Evolutionary conservation across 2,888 invertebrate species (phyloP).

Genomic region (Phasia obesa): DNA sequence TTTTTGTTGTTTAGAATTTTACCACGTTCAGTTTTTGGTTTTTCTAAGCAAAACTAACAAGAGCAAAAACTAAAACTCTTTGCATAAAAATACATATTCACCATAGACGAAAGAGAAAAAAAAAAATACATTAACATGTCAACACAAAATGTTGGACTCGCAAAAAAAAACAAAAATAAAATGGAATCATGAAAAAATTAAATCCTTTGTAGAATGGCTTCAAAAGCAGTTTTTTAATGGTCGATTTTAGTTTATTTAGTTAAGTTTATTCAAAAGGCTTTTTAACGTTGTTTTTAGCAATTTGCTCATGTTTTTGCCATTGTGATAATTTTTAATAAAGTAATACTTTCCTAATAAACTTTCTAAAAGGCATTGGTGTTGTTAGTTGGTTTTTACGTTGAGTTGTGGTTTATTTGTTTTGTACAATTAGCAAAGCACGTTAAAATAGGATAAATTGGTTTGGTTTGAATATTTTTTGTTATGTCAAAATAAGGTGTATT

Average conservation of each 20-base stretch:
- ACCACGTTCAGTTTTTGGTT: conserved; percentile 33
- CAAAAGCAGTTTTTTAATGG: conserved; percentile 7
- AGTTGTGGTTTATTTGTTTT: neutral
- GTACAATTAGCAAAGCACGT: conserved; percentile 4
- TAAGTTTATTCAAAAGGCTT: conserved; percentile 15
- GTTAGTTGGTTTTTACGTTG: conserved; percentile 1
- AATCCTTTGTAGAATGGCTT: conserved; percentile 52
- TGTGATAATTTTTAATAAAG: conserved; percentile 40
- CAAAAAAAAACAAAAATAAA: neutral
- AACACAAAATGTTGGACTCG: conserved; percentile 68
- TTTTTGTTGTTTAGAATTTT: conserved; percentile 53
- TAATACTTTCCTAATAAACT: conserved; percentile 51
- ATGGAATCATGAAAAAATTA: neutral
- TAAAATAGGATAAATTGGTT: neutral
- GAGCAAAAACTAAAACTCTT: too few species aligned
- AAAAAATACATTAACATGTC: conserved; percentile 72
- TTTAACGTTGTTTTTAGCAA: conserved; percentile 21
- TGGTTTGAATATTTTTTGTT: neutral
- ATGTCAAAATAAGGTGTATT: too few species aligned
- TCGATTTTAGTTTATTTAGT: conserved; percentile 34
- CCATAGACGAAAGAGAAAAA: conserved; percentile 36
- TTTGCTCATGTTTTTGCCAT: conserved; percentile 49
- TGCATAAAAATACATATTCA: conserved; percentile 25
- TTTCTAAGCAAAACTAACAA: neutral
- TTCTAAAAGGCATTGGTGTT: conserved; percentile 44